Base-by-base conservation (phyloP, 2,113 vertebrate genomes). In the Bostrychus sinensis region DNA sequence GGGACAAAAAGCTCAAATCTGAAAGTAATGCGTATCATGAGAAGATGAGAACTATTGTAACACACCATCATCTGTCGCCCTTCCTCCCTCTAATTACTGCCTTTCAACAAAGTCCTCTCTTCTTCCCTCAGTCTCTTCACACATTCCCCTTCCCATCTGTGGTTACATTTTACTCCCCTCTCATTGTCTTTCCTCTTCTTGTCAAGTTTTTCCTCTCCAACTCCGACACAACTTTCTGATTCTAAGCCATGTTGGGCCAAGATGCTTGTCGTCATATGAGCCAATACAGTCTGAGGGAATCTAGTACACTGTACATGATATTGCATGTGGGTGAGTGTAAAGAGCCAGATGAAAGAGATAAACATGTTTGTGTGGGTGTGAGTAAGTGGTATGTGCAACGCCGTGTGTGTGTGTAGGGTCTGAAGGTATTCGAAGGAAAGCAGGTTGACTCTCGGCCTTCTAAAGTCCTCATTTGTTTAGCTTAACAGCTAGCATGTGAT, bases 11-110 rank as follows among this genome's bases (percentile, higher is more conserved):
- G 38, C 4, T 43, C 28, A 62, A 41, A 23, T 26, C 1, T 37
- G 32, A 66, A 59, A 80, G 65, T 38, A 4, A 9, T 56, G 1
- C n/a, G 19, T 32, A 48, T 66, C 75, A 66, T 70, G 64, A 78
- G 70, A 73, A 57, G 34, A 79, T 86, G 67, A 74, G 68, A 55
- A 62, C 66, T 30, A 22, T 19, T 42, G 66, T 56, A 73, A 17
- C 14, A 1, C 55, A 26, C 71, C 26, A 60, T 65, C 54, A 60
- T 80, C 59, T 54, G n/a, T 67, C 23, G 4, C 73, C 12, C 26
- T 43, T 56, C 62, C 66, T 57, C 77, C 79, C 83, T 81, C 17
- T 78, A 86, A 88, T 87, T 76, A 81, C 9, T 56, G 53, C 56
- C 65, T 78, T 62, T 48, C 51, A 70, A 60, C 70, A 78, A 66